Evolutionary conservation across 2,888 invertebrate genomes (phyloP).

Genomic region (Polydrusus tereticollis): DNA sequence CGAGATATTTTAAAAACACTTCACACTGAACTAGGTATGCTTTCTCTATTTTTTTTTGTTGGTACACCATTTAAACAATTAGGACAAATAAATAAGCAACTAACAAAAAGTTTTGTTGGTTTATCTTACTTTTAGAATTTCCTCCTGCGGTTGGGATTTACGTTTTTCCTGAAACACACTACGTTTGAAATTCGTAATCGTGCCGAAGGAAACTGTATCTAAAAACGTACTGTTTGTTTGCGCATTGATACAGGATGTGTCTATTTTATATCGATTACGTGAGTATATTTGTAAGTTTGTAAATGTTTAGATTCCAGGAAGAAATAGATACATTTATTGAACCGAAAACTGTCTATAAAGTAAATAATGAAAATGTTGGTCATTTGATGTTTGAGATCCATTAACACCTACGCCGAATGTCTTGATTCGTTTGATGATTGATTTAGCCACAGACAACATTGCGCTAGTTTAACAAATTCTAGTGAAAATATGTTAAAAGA

Average conservation of each 20-base stretch:
- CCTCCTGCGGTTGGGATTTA: neutral
- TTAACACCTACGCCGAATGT: too few relatives aligned
- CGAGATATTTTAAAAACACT: neutral
- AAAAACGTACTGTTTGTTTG: neutral
- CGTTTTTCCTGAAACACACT: neutral
- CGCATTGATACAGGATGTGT: neutral
- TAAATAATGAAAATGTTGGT: too few relatives aligned
- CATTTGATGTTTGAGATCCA: too few relatives aligned
- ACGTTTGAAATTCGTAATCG: neutral
- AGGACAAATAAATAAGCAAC: too few relatives aligned
- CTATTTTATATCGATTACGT: neutral
- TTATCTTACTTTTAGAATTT: neutral
- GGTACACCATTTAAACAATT: too few relatives aligned
- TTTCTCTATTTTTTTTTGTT: neutral
- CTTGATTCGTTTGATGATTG: too few relatives aligned
- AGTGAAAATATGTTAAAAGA: too few relatives aligned
- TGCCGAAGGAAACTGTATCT: neutral
- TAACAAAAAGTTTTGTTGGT: neutral
- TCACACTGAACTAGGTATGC: neutral
- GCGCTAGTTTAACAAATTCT: too few relatives aligned
- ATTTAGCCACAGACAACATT: too few relatives aligned
- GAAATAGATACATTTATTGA: neutral
- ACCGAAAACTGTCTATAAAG: too few relatives aligned
- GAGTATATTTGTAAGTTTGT: neutral
- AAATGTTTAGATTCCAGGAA: neutral